Percentiles rank a stretch among this genome's conserved stretches.
These are phyloP conservation scores for Epinephelus cyanopodus DNA, from an alignment of 2,113 vertebrate genomes.

Conservation along the genomic window DNA sequence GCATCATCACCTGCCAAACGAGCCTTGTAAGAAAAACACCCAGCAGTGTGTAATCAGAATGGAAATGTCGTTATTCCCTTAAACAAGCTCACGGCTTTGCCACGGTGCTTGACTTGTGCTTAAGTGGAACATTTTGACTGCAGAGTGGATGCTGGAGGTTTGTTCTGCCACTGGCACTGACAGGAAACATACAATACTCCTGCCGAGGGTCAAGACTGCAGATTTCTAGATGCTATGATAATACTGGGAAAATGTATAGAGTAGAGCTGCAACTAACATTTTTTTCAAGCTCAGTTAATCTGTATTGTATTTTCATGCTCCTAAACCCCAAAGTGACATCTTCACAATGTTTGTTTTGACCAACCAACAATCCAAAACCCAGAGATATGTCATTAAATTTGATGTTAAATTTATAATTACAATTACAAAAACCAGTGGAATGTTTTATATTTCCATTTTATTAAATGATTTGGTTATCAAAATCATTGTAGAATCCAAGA, in stretches of 20 bases:
- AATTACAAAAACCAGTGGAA: too few species aligned
- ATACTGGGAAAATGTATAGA: too few species aligned
- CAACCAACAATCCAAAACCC: too few species aligned
- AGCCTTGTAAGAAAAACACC: neutral
- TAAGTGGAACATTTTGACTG: constrained; percentile 39
- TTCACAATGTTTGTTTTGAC: neutral
- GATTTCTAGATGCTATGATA: neutral
- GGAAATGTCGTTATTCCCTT: constrained; percentile 56
- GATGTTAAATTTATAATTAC: too few species aligned
- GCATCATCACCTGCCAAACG: constrained; percentile 45
- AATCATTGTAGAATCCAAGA: too few species aligned
- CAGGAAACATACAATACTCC: neutral
- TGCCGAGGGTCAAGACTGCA: neutral
- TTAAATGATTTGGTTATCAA: too few species aligned
- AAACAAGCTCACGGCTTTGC: constrained; percentile 42
- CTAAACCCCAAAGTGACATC: neutral
- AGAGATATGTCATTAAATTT: too few species aligned
- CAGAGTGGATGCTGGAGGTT: constrained; percentile 22
- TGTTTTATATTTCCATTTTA: too few species aligned
- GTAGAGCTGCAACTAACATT: too few species aligned
- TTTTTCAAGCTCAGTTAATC: neutral
- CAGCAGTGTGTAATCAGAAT: constrained; percentile 31
- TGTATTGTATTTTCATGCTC: neutral
- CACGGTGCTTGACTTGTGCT: constrained; percentile 18
- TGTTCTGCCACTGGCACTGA: constrained; percentile 4